These are phyloP conservation scores for Epiblema foenella DNA, from an alignment of 2,888 invertebrate species.

Conservation along the genomic window DNA sequence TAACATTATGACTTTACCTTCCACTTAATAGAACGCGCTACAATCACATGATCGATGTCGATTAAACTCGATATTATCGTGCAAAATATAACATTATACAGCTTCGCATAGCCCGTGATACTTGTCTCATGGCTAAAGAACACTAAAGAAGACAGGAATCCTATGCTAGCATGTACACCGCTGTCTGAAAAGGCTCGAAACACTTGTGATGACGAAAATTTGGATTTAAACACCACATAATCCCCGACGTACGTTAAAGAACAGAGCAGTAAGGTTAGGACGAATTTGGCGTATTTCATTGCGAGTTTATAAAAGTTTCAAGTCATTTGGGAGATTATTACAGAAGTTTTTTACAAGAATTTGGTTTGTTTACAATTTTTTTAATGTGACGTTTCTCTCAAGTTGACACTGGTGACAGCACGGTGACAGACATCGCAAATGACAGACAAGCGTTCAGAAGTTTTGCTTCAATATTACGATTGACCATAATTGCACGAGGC, in stretches of 20 bases:
- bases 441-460: conserved; percentile 6
- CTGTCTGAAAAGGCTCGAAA: conserved; percentile 69
- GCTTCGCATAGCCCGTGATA: conserved; percentile 51
- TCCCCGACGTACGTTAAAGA: conserved; percentile 65
- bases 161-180: conserved; percentile 65
- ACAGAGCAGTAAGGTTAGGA: conserved; percentile 59
- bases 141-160: conserved; percentile 64
- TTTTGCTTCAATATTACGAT: neutral
- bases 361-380: conserved; percentile 40
- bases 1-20: conserved; percentile 62
- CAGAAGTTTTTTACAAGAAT: conserved; percentile 6
- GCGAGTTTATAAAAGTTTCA: conserved; percentile 35
- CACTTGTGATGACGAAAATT: conserved; percentile 60
- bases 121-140: conserved; percentile 65
- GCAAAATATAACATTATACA: conserved; percentile 64
- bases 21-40: conserved; percentile 68
- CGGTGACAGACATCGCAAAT: neutral
- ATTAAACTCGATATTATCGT: conserved; percentile 68
- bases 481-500: too few relatives aligned
- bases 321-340: neutral
- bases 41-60: conserved; percentile 74
- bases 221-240: conserved; percentile 70
- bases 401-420: neutral
- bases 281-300: conserved; percentile 62
- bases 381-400: neutral